A percentile compares a stretch with the other conserved stretches of the same genome.
Evolutionary conservation across 2,888 invertebrate species (phyloP).

Genomic region (Caradrina kadenii): DNA sequence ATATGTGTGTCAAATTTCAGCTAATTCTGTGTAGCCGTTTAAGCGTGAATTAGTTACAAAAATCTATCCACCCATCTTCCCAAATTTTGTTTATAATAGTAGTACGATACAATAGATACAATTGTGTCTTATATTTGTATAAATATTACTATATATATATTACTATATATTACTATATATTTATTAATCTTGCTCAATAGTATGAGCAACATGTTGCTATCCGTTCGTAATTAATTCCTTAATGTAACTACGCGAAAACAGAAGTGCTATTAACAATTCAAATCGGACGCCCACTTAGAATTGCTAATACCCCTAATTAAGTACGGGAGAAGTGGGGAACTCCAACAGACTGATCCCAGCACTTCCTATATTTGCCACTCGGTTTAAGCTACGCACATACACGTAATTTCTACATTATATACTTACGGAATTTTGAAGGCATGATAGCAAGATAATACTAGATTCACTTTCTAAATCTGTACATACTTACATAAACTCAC

Average conservation of each 20-base stretch:
- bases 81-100: too few species aligned
- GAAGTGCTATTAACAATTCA: slow-evolving; percentile 34
- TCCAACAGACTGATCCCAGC: neutral
- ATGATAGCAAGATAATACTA: neutral
- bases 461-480: neutral
- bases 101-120: too few species aligned
- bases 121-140: too few species aligned
- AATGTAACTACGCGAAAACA: slow-evolving; percentile 17
- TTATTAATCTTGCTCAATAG: neutral
- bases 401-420: neutral
- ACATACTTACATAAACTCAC: too few species aligned
- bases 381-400: neutral
- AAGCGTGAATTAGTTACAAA: too few species aligned
- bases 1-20: too few species aligned
- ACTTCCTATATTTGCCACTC: neutral
- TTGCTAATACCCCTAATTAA: slow-evolving; percentile 36
- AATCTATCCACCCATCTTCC: too few species aligned
- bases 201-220: neutral
- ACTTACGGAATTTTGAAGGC: neutral
- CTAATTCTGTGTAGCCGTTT: too few species aligned
- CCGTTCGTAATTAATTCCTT: slow-evolving; percentile 14
- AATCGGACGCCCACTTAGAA: slow-evolving; percentile 26
- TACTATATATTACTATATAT: neutral
- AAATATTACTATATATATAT: too few species aligned
- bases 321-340: slow-evolving; percentile 11